These are phyloP conservation scores for Epizoanthus stellaris DNA, from an alignment of 92 coral and sea anemone species.

Conservation along the genomic window DNA sequence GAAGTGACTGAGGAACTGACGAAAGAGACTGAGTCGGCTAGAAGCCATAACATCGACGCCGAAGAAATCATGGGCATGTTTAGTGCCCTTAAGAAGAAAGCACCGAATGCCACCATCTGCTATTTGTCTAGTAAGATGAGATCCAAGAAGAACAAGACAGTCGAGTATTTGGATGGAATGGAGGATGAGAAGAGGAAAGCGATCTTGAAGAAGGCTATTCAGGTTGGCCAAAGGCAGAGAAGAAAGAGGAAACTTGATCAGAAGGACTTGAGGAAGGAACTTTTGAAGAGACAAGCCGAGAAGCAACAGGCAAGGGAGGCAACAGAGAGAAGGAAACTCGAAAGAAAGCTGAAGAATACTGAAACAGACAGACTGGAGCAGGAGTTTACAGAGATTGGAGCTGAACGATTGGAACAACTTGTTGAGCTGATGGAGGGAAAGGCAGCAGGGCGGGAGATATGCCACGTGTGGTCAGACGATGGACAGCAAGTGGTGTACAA, in stretches of 20 bases:
- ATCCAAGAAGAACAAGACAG: neutral
- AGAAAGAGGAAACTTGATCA: neutral
- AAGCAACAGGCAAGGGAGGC: constrained; percentile 1
- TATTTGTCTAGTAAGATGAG: constrained; percentile 7
- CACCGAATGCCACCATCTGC: constrained; percentile 3
- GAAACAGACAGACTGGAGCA: neutral
- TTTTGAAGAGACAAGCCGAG: constrained; percentile 1
- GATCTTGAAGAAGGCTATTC: constrained; percentile 1
- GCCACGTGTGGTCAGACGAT: neutral
- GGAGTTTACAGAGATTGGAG: neutral
- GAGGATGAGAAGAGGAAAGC: neutral
- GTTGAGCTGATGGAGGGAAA: constrained; percentile 7
- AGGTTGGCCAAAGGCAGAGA: constrained; percentile 7
- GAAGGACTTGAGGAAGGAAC: neutral
- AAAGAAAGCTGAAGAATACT: neutral
- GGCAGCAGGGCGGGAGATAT: constrained; percentile 4
- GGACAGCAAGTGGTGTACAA: too few species aligned
- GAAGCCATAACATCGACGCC: neutral
- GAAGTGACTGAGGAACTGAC: neutral
- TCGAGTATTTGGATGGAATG: neutral
- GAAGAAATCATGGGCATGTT: neutral
- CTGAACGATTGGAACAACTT: neutral
- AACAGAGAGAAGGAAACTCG: constrained; percentile 6
- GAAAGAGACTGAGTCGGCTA: neutral
- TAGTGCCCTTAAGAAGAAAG: neutral